Conservation (phyloP, 1,140 invertebrate species). For the Drosophila gunungcola region DNA sequence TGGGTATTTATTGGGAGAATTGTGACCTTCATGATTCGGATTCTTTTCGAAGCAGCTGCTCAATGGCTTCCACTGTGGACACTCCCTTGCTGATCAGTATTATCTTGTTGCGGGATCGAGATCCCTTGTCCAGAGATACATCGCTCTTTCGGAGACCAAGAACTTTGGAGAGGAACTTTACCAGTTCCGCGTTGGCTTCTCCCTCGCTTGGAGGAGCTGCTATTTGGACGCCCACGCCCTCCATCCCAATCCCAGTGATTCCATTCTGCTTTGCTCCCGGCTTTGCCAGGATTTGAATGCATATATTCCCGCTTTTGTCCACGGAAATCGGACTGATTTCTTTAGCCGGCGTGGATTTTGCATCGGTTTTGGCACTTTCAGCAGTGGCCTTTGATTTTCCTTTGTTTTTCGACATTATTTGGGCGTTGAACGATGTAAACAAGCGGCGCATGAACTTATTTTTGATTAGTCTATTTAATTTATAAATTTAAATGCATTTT, state of each 20-base stretch:
- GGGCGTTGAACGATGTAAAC: slow-evolving; percentile 23
- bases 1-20: slow-evolving; percentile 5
- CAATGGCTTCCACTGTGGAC: slow-evolving; percentile 59
- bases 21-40: slow-evolving; percentile 36
- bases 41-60: slow-evolving; percentile 62
- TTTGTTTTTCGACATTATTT: slow-evolving; percentile 76
- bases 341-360: slow-evolving; percentile 25
- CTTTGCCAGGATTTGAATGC: slow-evolving; percentile 90
- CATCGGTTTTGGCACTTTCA: slow-evolving; percentile 11
- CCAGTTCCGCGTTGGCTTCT: slow-evolving; percentile 91
- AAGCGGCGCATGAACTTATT: slow-evolving; percentile 55
- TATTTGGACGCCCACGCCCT: slow-evolving; percentile 88
- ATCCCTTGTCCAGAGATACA: slow-evolving; percentile 87
- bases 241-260: slow-evolving; percentile 87
- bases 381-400: slow-evolving; percentile 56
- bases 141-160: slow-evolving; percentile 89
- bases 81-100: slow-evolving; percentile 78
- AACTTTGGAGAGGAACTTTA: slow-evolving; percentile 89
- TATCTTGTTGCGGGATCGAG: slow-evolving; percentile 82
- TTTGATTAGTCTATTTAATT: slow-evolving; percentile 9
- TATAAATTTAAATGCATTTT: slow-evolving; percentile 9
- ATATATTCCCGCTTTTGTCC: slow-evolving; percentile 88
- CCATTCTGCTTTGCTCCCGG: slow-evolving; percentile 91
- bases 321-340: slow-evolving; percentile 85
- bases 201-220: slow-evolving; percentile 91